Percentiles rank a stretch among this genome's conserved stretches.
Conservation (phyloP, 2,797 vertebrate species). For the Neoniphon sammara region DNA sequence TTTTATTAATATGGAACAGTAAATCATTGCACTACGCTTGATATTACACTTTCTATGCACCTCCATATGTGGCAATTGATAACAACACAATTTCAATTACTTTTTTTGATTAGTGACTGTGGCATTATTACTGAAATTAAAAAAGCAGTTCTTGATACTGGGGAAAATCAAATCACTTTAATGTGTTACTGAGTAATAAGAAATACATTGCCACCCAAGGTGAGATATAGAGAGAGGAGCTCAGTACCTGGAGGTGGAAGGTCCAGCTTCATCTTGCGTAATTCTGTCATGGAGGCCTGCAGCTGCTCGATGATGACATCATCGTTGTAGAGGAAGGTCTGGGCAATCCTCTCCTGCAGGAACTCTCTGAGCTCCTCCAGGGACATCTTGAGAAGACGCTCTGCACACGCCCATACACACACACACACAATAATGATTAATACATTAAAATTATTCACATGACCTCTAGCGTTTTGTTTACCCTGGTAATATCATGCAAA, state of each 20-base stretch:
- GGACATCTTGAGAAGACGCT: conserved; percentile 83
- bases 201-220: too few relatives aligned
- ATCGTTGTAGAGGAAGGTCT: conserved; percentile 78
- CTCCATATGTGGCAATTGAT: too few relatives aligned
- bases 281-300: conserved; percentile 83
- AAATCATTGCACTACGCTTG: too few relatives aligned
- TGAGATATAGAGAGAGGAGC: background rate
- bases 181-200: too few relatives aligned
- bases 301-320: conserved; percentile 80
- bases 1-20: too few relatives aligned
- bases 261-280: conserved; percentile 87
- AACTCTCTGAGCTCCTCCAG: conserved; percentile 88
- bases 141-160: too few relatives aligned
- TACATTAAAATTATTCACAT: conserved; percentile 19
- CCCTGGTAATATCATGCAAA: too few relatives aligned
- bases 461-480: background rate
- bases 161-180: too few relatives aligned
- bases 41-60: too few relatives aligned
- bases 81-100: too few relatives aligned
- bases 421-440: conserved; percentile 20
- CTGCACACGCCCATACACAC: conserved; percentile 52
- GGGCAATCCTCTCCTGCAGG: conserved; percentile 84
- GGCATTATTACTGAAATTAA: too few relatives aligned
- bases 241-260: conserved; percentile 84
- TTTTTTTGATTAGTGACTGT: too few relatives aligned